Evolutionary conservation across 2,797 vertebrate species (phyloP), one percentile per base, ranked within the genome.

Genomic region (Neosalanx taihuensis): DNA sequence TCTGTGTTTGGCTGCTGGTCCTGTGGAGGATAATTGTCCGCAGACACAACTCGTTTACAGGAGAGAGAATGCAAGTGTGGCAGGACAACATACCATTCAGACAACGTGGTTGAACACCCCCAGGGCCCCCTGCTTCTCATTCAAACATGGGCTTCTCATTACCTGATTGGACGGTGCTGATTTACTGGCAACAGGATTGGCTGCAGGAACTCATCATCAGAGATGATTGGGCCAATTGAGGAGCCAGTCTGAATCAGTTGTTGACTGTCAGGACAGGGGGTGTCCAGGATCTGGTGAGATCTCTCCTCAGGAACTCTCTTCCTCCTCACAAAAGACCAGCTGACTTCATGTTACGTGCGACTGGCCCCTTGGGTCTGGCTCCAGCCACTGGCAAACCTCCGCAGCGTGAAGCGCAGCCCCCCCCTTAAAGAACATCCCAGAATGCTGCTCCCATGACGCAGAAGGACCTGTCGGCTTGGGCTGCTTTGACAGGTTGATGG

Each of bases 141-240:
- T 90, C 81, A 81, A 87, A 76, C 74, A 79, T 76, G 63, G 79
- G 78, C 81, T 88, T 77, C 83, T 89, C 84, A 89, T 91, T 90
- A 89, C 82, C 82, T 89, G 85, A 90, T 87, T 88, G 78, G 86
- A 85, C 23, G 57, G 70, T 3, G 41, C 79, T 91, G 88, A 90
- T 91, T 90, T 87, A 68, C 87, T 82, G 83, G 85, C 89, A 89
- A 89, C 84, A 85, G 82, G 81, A 89, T 85, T 90, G 85, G 83
- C 84, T 89, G 82, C 79, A 88, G 79, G 84, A 87, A 89, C 86
- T 86, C 81, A 89, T 90, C 86, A 88, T 88, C 76, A 75, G 67
- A 64, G 67, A 78, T 89, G 85, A 87, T 79, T 86, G 78, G 78
- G 69, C 73, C 68, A 58, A 84, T 87, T 85, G 76, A 63, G 78